phyloP scores from a whole-genome alignment of 2,113 vertebrate genomes.

The Tichodroma muraria region DNA sequence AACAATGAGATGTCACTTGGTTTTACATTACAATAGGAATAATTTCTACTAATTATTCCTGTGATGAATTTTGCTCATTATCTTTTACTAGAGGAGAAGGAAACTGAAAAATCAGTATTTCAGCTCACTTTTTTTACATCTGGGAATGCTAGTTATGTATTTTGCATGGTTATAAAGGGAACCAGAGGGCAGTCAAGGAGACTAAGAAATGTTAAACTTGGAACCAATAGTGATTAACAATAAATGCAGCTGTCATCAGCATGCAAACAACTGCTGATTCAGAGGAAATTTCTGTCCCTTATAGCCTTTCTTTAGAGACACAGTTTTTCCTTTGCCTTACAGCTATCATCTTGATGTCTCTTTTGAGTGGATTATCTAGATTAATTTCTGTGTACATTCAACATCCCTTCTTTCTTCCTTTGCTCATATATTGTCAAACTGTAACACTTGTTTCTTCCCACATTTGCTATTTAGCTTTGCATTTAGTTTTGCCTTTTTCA shows the following conservation, averaged over 20 bases:
- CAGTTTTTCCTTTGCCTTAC: not conserved
- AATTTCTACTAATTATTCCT: conserved; percentile 27
- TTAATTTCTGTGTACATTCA: not conserved
- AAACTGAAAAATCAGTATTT: conserved; percentile 25
- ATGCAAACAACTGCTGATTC: not conserved
- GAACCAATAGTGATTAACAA: not conserved
- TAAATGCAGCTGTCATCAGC: not conserved
- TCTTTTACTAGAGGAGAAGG: not conserved
- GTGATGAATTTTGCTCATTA: conserved; percentile 9
- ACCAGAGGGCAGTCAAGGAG: not conserved
- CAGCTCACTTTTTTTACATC: not conserved
- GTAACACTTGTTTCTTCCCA: not conserved
- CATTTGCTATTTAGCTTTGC: not conserved
- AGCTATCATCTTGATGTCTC: not conserved
- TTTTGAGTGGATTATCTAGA: not conserved
- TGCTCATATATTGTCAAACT: not conserved
- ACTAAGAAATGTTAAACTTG: not conserved
- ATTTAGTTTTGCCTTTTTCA: not conserved
- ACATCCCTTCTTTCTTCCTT: not conserved
- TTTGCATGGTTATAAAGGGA: not conserved
- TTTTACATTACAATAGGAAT: not conserved
- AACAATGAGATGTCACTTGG: not conserved
- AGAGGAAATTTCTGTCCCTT: not conserved
- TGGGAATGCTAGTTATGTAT: not conserved
- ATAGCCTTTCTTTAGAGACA: not conserved